Evolutionary conservation across 2,797 vertebrate genomes (phyloP), one percentile per base, ranked within the genome.

Genomic region (Scolopax rusticola): DNA sequence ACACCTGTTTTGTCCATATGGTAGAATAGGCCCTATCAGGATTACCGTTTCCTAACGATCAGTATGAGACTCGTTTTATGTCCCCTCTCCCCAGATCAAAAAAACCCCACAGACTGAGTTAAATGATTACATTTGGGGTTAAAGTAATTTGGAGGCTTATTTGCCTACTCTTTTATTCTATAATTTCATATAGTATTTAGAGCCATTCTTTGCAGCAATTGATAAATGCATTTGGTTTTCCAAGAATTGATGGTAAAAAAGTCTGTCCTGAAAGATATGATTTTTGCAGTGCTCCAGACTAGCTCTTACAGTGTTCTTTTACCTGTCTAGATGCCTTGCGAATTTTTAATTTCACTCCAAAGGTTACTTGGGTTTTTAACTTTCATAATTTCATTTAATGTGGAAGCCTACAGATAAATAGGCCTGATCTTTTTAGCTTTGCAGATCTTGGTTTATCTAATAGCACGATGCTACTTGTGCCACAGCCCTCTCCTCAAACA

Each of bases 1-100:
- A 95, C 87, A 96, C 89, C 93, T 95, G 96, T 57, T 94, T 87
- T 81, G 27, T 53, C 65, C 91, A 65, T 86, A 88, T 91, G 91
- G 68, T 60, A 78, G 38, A 68, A 67, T 7, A 85, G 54, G 6
- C 18, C 8, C 12, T 67, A 15, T 71, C 11, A 61, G 33, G 16
- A 40, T 69, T 45, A 94, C 19, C 19, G 2, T 33, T 89, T 85
- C 23, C 40, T 15, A 78, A 20, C 8, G 70, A 60, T 60, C 51
- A 48, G 47, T 91, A 38, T 43, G 61, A 25, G 16, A 67, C 2
- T 74, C 12, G 74, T 67, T 80, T 85, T 70, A 89, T 6, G 2
- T 3, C 2, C 4, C 8, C 3, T 9, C 3, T 32, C 18, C 10
- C 5, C 25, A 41, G n/a, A 41, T 1, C 2, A 64, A n/a, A 30